A percentile compares a stretch with the other conserved stretches of the same genome.
phyloP scores from a whole-genome alignment of 2,797 vertebrate genomes.

The Chiroxiphia lanceolata region DNA sequence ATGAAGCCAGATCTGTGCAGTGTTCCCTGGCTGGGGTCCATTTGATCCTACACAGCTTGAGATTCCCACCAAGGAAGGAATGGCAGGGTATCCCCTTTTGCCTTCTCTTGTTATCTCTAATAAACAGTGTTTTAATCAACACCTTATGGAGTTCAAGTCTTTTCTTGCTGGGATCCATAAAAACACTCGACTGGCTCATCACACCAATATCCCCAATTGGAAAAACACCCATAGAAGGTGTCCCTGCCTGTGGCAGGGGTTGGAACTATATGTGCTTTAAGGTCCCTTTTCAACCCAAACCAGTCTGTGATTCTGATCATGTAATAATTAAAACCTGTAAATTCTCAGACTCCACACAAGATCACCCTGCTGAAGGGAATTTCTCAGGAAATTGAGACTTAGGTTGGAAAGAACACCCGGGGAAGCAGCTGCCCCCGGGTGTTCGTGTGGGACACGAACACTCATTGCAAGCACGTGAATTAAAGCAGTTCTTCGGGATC shows the following conservation, averaged over 20 bases:
- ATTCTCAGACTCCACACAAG: neutral
- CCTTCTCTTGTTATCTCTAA: neutral
- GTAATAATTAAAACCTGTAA: neutral
- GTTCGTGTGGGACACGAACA: neutral
- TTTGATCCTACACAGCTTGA: too few species aligned
- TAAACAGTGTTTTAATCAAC: neutral
- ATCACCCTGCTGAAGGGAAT: neutral
- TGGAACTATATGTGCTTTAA: neutral
- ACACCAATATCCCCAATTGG: accelerated
- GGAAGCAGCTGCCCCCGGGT: neutral
- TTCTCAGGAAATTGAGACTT: neutral
- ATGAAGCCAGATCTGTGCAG: neutral
- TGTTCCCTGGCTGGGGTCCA: neutral
- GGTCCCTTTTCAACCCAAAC: neutral
- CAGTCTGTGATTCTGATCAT: neutral
- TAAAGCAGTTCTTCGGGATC: neutral
- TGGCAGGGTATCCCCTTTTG: too few species aligned
- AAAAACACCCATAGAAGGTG: neutral
- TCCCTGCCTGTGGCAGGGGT: neutral
- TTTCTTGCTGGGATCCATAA: neutral
- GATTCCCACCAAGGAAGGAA: neutral
- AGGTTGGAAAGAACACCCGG: neutral
- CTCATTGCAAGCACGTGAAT: neutral
- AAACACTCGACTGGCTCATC: accelerated
- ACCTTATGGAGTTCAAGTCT: accelerated